Conservation (phyloP, 2,113 vertebrate species). For the Saccopteryx leptura region DNA sequence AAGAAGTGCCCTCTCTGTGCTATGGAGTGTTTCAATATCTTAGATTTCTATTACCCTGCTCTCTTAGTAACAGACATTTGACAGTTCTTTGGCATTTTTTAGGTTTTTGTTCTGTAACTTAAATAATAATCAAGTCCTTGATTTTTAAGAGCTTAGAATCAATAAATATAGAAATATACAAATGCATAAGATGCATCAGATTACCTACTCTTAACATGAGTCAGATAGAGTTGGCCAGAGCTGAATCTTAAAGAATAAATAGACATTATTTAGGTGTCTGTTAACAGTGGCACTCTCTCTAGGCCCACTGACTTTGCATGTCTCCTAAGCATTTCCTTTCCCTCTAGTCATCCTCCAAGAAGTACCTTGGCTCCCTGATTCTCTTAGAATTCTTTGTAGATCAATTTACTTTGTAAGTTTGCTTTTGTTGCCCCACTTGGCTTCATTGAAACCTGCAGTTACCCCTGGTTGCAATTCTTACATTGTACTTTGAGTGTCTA, state of each 20-base stretch:
- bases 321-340: not conserved
- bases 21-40: not conserved
- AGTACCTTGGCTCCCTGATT: not conserved
- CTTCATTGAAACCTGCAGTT: too few relatives aligned
- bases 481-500: not conserved
- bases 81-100: not conserved
- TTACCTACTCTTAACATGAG: not conserved
- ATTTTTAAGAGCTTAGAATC: conserved; percentile 41
- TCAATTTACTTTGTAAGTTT: not conserved
- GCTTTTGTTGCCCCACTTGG: not conserved
- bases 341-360: not conserved
- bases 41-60: not conserved
- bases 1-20: not conserved
- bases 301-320: not conserved
- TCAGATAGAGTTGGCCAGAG: not conserved
- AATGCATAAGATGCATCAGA: not conserved
- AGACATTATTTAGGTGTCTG: not conserved
- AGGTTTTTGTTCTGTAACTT: not conserved
- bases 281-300: not conserved
- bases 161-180: not conserved
- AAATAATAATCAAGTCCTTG: not conserved
- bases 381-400: not conserved
- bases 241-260: not conserved
- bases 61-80: not conserved
- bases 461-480: not conserved